Percentiles rank a stretch among this genome's conserved stretches.
Evolutionary conservation across 2,113 vertebrate species (phyloP).

Genomic region (Candoia aspera): DNA sequence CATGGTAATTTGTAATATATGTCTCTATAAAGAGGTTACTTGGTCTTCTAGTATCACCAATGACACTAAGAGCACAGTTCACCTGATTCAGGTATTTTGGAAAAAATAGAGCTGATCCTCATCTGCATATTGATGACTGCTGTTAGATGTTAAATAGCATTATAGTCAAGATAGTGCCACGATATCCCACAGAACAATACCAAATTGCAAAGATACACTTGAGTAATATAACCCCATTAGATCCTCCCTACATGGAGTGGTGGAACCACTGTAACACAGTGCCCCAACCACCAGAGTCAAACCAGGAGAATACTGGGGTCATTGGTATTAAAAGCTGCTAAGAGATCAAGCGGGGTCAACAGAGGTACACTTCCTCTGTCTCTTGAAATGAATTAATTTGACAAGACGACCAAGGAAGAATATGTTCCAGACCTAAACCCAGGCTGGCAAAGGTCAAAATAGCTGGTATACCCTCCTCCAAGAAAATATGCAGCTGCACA

Average conservation of each 20-base stretch:
- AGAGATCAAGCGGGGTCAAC: background rate
- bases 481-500: background rate
- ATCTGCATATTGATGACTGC: background rate
- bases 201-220: background rate
- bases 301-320: background rate
- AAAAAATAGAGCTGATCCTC: background rate
- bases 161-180: background rate
- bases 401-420: background rate
- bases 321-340: background rate
- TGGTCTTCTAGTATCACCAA: background rate
- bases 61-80: background rate
- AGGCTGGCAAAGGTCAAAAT: background rate
- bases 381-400: constrained; percentile 1
- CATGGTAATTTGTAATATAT: background rate
- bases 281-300: background rate
- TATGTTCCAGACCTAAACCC: background rate
- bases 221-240: background rate
- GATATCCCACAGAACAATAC: background rate
- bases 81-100: background rate
- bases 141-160: background rate
- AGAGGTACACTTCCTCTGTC: background rate
- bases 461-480: background rate
- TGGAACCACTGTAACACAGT: background rate
- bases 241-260: background rate
- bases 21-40: background rate